Evolutionary conservation across 2,113 vertebrate species (phyloP).

Genomic region (Podarcis raffonei): DNA sequence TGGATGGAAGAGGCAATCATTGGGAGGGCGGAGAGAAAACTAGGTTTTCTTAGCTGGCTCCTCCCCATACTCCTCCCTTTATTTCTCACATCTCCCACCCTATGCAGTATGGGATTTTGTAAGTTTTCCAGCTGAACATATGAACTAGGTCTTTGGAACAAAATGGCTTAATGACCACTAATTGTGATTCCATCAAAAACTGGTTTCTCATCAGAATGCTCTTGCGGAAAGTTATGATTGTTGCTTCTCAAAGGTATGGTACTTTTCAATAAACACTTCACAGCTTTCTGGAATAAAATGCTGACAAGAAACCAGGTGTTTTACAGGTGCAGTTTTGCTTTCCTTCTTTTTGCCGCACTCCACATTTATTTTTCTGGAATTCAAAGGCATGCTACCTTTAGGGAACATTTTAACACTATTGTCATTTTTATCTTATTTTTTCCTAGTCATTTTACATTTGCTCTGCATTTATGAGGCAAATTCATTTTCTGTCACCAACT

Average conservation of each 20-base stretch:
- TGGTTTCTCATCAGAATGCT: background rate
- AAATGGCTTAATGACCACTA: background rate
- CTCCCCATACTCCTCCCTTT: too few species aligned
- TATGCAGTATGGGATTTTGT: too few species aligned
- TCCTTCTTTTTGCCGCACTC: background rate
- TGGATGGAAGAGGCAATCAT: too few species aligned
- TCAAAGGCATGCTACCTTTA: background rate
- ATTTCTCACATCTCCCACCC: too few species aligned
- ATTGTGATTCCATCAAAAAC: background rate
- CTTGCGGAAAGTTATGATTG: background rate
- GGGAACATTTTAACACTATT: background rate
- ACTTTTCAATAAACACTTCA: background rate
- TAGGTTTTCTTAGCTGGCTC: too few species aligned
- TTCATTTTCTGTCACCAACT: conserved; percentile 34
- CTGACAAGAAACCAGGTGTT: background rate
- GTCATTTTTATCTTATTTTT: background rate
- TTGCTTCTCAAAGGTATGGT: background rate
- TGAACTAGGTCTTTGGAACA: background rate
- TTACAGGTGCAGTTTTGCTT: background rate
- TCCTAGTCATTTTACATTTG: conserved; percentile 34
- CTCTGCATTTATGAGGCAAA: background rate
- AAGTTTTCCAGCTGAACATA: background rate
- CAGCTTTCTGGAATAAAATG: background rate
- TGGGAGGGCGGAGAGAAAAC: too few species aligned
- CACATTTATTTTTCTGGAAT: background rate